These are phyloP conservation scores for Paracentrotus lividus DNA, from an alignment of 53 echinoderm and acorn worm species.

Conservation along the genomic window DNA sequence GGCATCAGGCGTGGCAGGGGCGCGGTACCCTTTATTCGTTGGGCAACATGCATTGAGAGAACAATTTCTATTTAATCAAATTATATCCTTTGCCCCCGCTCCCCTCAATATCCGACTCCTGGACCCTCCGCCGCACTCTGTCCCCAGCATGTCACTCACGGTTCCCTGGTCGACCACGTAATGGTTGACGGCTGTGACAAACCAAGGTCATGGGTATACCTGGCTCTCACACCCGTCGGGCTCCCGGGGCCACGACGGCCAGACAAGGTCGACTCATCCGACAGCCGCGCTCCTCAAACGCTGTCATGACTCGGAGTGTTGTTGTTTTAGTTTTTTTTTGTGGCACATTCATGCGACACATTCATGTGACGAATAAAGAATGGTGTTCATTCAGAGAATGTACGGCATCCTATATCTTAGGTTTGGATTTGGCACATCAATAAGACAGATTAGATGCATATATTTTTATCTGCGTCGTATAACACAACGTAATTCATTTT, in stretches of 20 bases:
- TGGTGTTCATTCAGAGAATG: not conserved
- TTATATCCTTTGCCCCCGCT: not conserved
- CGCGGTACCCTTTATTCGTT: too few relatives aligned
- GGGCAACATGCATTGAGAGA: too few relatives aligned
- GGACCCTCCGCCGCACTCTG: not conserved
- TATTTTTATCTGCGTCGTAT: not conserved
- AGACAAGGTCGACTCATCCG: slow-evolving; percentile 45
- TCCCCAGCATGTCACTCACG: slow-evolving; percentile 22
- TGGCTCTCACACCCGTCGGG: slow-evolving; percentile 19
- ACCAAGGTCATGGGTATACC: slow-evolving; percentile 42
- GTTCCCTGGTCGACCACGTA: not conserved
- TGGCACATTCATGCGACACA: not conserved
- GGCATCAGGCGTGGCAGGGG: too few relatives aligned
- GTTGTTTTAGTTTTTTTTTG: not conserved
- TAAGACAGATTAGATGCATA: not conserved
- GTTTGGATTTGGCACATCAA: not conserved
- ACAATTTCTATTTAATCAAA: too few relatives aligned
- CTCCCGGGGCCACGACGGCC: slow-evolving; percentile 9
- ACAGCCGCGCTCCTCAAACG: not conserved
- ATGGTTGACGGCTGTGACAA: slow-evolving; percentile 2
- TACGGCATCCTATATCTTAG: not conserved
- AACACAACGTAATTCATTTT: not conserved
- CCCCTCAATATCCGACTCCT: not conserved
- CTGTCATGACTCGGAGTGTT: not conserved
- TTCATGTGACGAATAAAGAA: not conserved